phyloP scores from a whole-genome alignment of 1,140 invertebrate genomes.

The Bombus sylvicola region DNA sequence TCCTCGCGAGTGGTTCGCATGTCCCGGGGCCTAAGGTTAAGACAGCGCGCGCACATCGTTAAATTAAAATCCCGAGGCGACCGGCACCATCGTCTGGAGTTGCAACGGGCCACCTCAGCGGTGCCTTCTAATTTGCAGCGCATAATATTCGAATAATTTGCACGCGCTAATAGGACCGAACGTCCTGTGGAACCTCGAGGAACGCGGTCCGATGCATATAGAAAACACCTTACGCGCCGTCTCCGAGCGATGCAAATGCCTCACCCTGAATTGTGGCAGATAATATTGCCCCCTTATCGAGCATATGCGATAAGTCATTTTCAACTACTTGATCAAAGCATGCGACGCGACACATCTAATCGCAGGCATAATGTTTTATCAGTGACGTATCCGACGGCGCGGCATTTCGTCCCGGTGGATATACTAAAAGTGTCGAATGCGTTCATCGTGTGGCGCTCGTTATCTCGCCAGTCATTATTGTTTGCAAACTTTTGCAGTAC shows the following conservation, averaged over 20 bases:
- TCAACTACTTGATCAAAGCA: slow-evolving; percentile 33
- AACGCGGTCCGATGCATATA: not conserved
- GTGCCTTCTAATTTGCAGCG: slow-evolving; percentile 69
- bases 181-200: not conserved
- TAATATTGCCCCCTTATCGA: slow-evolving; percentile 5
- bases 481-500: slow-evolving; percentile 41
- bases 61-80: slow-evolving; percentile 68
- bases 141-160: slow-evolving; percentile 73
- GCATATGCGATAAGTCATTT: not conserved
- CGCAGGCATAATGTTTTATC: slow-evolving; percentile 56
- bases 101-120: slow-evolving; percentile 39
- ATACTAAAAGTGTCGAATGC: slow-evolving; percentile 18
- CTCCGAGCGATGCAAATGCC: not conserved
- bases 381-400: slow-evolving; percentile 51
- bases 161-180: slow-evolving; percentile 58
- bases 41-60: slow-evolving; percentile 61
- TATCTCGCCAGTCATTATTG: slow-evolving; percentile 27
- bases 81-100: slow-evolving; percentile 26
- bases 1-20: slow-evolving; percentile 38
- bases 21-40: slow-evolving; percentile 49
- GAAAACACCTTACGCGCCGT: not conserved
- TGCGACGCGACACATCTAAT: slow-evolving; percentile 48
- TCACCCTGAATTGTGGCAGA: not conserved
- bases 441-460: slow-evolving; percentile 1
- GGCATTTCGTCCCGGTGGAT: not conserved